Conservation (phyloP, 2,113 vertebrate genomes). For the Chaenocephalus aceratus region DNA sequence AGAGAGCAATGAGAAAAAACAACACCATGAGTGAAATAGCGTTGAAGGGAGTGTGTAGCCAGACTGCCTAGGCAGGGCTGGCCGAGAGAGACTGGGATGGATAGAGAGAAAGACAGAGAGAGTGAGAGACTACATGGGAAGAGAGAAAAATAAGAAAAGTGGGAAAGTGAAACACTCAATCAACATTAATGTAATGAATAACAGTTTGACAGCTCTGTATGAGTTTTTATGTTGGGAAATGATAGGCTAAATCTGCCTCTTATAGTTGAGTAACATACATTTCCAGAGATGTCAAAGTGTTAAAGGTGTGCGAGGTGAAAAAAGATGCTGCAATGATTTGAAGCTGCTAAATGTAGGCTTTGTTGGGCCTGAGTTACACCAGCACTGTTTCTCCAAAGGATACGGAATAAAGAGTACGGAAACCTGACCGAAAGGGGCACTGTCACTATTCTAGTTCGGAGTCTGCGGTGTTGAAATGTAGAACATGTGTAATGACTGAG, state of each 20-base stretch:
- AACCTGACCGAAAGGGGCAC: slow-evolving; percentile 14
- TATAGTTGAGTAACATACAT: background rate
- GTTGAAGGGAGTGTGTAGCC: slow-evolving; percentile 57
- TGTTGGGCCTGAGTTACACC: background rate
- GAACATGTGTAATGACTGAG: slow-evolving; percentile 21
- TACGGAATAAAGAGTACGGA: slow-evolving; percentile 8
- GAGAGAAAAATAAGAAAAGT: slow-evolving; percentile 61
- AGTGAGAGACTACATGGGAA: background rate
- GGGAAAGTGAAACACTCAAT: slow-evolving; percentile 68
- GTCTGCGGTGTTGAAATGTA: slow-evolving; percentile 29
- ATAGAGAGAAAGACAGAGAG: slow-evolving; percentile 19
- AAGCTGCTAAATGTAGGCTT: slow-evolving; percentile 17
- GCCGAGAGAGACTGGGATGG: slow-evolving; percentile 47
- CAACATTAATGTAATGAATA: slow-evolving; percentile 69
- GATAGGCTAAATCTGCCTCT: slow-evolving; percentile 5
- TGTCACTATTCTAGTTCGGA: slow-evolving; percentile 30
- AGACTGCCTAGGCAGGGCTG: slow-evolving; percentile 38
- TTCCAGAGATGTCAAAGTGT: slow-evolving; percentile 76
- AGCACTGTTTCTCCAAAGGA: slow-evolving; percentile 18
- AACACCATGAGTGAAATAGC: slow-evolving; percentile 84
- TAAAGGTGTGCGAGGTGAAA: slow-evolving; percentile 60
- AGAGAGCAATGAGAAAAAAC: slow-evolving; percentile 89
- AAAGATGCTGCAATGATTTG: slow-evolving; percentile 59
- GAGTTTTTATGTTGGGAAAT: background rate
- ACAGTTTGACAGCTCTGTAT: slow-evolving; percentile 74